phyloP scores from a whole-genome alignment of 2,888 invertebrate species.

The Chromoteleia sp. region DNA sequence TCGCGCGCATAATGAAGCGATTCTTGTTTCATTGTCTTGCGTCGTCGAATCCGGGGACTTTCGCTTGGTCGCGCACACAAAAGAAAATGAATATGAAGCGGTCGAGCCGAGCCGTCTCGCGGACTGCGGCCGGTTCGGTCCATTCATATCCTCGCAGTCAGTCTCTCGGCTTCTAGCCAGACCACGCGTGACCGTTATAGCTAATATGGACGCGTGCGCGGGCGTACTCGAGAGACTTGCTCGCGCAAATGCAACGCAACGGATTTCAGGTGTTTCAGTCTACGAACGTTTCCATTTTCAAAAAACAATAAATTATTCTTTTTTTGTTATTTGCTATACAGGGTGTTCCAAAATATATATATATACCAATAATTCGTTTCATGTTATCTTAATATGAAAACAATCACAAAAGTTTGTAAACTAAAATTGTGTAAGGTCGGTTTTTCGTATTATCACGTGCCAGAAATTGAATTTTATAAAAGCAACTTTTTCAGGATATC shows the following conservation, averaged over 20 bases:
- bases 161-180: conserved; percentile 59
- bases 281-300: background rate
- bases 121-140: conserved; percentile 56
- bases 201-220: conserved; percentile 74
- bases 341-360: too few relatives aligned
- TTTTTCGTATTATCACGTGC: too few relatives aligned
- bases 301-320: conserved; percentile 4
- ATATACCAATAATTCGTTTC: background rate
- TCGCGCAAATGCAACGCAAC: conserved; percentile 29
- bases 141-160: conserved; percentile 64
- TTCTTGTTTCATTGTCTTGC: conserved; percentile 60
- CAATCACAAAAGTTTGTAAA: too few relatives aligned
- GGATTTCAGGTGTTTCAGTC: conserved; percentile 49
- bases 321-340: too few relatives aligned
- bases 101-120: conserved; percentile 65
- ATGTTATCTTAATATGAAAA: too few relatives aligned
- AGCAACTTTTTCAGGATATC: too few relatives aligned
- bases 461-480: too few relatives aligned
- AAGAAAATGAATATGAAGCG: conserved; percentile 67
- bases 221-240: conserved; percentile 58
- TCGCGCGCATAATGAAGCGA: conserved; percentile 62
- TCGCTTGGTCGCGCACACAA: conserved; percentile 65
- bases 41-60: conserved; percentile 57
- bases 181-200: conserved; percentile 72
- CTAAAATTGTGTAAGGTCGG: too few relatives aligned